A percentile compares a stretch with the other conserved stretches of the same genome.
phyloP scores from a whole-genome alignment of 2,888 invertebrate genomes.

The Pimpla rufipes region DNA sequence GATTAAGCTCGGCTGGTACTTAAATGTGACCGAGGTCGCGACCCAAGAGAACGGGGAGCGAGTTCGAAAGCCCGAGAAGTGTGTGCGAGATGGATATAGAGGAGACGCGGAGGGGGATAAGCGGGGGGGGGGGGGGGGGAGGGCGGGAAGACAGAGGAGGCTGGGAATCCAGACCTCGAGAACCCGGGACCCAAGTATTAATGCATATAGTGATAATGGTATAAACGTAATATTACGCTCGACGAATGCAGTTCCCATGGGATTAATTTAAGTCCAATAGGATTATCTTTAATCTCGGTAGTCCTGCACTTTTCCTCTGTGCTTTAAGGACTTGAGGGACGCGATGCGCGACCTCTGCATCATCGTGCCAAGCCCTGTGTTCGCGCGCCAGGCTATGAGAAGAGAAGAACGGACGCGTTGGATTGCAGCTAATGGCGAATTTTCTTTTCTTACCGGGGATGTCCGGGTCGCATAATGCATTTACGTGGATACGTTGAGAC shows the following conservation, averaged over 20 bases:
- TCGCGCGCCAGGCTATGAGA: slow-evolving; percentile 45
- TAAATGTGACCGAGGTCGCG: slow-evolving; percentile 64
- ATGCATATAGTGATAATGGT: slow-evolving; percentile 77
- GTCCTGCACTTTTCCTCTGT: slow-evolving; percentile 72
- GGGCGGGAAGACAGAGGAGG: slow-evolving; percentile 29
- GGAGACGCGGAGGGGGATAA: slow-evolving; percentile 36
- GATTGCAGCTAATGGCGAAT: slow-evolving; percentile 64
- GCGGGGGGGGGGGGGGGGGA: slow-evolving; percentile 6
- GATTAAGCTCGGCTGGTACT: slow-evolving; percentile 61
- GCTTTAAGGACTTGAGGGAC: slow-evolving; percentile 45
- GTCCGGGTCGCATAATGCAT: slow-evolving; percentile 75
- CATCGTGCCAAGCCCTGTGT: slow-evolving; percentile 28
- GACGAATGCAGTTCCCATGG: slow-evolving; percentile 78
- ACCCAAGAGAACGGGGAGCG: slow-evolving; percentile 48
- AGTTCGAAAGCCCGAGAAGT: slow-evolving; percentile 54
- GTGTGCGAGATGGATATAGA: slow-evolving; percentile 35
- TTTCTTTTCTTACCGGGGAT: slow-evolving; percentile 53
- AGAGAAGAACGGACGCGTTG: slow-evolving; percentile 60
- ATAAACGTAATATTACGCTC: slow-evolving; percentile 79
- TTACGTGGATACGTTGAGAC: slow-evolving; percentile 71
- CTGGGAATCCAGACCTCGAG: slow-evolving; percentile 50
- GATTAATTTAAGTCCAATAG: slow-evolving; percentile 84
- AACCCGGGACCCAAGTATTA: slow-evolving; percentile 68
- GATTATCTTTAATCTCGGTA: slow-evolving; percentile 82
- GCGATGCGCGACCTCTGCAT: slow-evolving; percentile 10